These are phyloP conservation scores for Malurus alboscapulatus DNA, from an alignment of 2,113 vertebrate genomes.

Conservation along the genomic window DNA sequence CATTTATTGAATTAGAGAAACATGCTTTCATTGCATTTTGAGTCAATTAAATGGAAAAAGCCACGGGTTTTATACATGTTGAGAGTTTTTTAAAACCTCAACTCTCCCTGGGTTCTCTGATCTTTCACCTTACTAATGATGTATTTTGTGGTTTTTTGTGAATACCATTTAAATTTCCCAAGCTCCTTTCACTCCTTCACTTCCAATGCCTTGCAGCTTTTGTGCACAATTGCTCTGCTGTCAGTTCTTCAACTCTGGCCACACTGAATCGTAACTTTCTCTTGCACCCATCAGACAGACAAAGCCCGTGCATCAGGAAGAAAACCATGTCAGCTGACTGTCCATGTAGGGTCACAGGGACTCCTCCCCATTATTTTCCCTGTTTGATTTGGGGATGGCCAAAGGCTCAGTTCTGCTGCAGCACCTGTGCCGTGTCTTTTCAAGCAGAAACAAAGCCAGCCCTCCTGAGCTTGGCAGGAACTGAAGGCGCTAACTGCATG, in stretches of 20 bases:
- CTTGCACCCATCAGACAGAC: background rate
- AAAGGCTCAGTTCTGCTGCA: background rate
- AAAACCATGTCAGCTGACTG: background rate
- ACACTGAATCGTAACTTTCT: background rate
- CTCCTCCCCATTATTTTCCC: background rate
- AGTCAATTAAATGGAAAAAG: conserved; percentile 46
- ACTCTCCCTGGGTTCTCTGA: conserved; percentile 40
- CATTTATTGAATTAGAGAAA: conserved; percentile 60
- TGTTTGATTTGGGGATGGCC: background rate
- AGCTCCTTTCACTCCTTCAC: background rate
- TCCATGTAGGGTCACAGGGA: background rate
- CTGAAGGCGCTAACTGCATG: background rate
- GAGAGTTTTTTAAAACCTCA: conserved; percentile 25
- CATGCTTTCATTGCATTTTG: conserved; percentile 46
- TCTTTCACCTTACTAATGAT: conserved; percentile 46
- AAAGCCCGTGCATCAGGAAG: background rate
- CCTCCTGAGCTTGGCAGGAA: background rate
- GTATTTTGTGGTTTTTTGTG: conserved; percentile 45
- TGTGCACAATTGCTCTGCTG: background rate
- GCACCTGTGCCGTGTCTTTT: background rate
- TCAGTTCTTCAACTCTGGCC: background rate
- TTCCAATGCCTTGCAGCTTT: background rate
- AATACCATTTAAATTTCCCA: conserved; percentile 19
- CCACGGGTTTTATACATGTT: background rate
- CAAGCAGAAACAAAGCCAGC: background rate